Base-by-base conservation (phyloP, 2,888 invertebrate species). In the Xanthorhoe designata region DNA sequence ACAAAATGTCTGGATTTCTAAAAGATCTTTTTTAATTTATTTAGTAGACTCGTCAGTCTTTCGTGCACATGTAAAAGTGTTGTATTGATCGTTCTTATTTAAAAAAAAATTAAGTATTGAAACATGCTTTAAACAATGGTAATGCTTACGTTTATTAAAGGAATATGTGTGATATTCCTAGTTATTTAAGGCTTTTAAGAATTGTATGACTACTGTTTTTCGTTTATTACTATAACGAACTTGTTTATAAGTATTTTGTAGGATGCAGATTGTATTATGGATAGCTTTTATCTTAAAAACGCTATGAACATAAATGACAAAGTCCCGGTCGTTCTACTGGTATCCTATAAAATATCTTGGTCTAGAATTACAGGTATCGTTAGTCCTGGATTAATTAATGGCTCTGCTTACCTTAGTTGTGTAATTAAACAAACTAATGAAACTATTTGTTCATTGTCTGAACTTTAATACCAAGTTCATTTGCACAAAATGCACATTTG, bases 401-500 rank as follows among this genome's bases (percentile, higher is more conserved):
- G 38, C 38, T 42, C 38, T 13, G 38, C 13, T 19, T 19, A 52
- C 29, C 29, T 29, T 15, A 56, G 55, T 42, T 18, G 13, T 24
- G 24, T 56, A 56, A 56, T 47, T 57, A 50, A 49, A 45, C 15
- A 42, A 42, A 42, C 38, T 42, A 42, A 54, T 17, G 19, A 57
- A 50, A 32, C 45, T 9, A 15, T 58, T 58, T 35, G 57, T 58
- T 29, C 57, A 49, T 49, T 35, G 47, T 58, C 17, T 32, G 19
- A 49, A 13, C 29, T 49, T 47, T 58, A 50, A 18, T 15, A 32
- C 18, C 18, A 9, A 18, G 51, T 51, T 52, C 17, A 24, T 51
- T 38, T 15, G 51, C 38, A 54, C 47, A 19, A 51, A 56, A 18
- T 56, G 65, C 42, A 60, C 45, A 60, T 65, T 61, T 51, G 45